Base-by-base conservation (phyloP, 2,888 invertebrate species). In the Harpagoxenus sublaevis region DNA sequence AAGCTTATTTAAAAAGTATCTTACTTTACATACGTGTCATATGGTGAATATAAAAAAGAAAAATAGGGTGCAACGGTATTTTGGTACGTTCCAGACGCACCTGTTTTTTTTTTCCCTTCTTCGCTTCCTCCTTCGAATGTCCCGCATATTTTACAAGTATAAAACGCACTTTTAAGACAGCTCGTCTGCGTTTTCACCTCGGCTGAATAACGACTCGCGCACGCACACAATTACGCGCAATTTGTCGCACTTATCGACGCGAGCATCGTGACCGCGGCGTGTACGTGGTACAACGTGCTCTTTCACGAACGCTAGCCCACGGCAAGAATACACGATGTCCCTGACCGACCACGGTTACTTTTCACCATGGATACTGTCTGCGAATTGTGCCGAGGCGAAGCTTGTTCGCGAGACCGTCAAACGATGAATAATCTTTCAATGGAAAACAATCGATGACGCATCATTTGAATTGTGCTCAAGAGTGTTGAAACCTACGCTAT, bases 171-270 rank as follows among this genome's bases (percentile, higher is more conserved):
- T 51, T 31, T 73, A 78, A 57, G 28, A 70, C 65, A 66, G 70
- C 68, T 81, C 86, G 78, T 71, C 71, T 70, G 51, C 63, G 45
- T 87, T 89, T 89, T 89, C 85, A 78, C 86, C 84, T 85, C 73
- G 63, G 28, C 70, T 57, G 83, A 71, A 77, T 88, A 89, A 88
- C 86, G 68, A 83, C 66, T 79, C 83, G 65, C 73, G 79, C 84
- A 84, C 87, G 84, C 86, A 85, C 83, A 77, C 88, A 83, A 89
- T 89, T 89, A 89, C 89, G 84, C 81, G 88, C 89, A 89, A 89
- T 89, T 89, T 89, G 89, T 89, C 89, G 86, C 85, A 89, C 77
- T 89, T 89, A 89, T 89, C 89, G 88, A 81, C 55, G 62, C 73
- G 88, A 62, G 83, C 84, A 89, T 89, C 89, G 82, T 63, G 84